phyloP scores from a whole-genome alignment of 1,140 invertebrate genomes.

The Drosophila kohkoa region DNA sequence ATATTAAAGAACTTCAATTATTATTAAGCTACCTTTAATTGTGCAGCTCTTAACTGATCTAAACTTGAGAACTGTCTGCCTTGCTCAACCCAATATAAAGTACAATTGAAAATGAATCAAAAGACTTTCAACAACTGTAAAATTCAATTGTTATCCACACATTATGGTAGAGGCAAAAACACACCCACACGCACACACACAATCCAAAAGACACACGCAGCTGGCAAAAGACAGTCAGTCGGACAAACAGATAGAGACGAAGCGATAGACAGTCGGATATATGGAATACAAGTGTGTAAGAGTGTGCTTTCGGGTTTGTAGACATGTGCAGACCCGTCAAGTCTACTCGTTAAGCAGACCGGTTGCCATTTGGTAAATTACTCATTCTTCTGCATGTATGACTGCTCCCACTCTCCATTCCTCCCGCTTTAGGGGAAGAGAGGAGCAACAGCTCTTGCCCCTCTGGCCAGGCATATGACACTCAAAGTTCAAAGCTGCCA shows the following conservation, averaged over 20 bases:
- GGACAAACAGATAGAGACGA: conserved; percentile 1
- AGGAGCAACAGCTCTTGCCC: conserved; percentile 9
- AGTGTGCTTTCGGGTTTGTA: not conserved
- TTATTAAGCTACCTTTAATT: not conserved
- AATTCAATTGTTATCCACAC: conserved; percentile 38
- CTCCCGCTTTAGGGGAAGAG: not conserved
- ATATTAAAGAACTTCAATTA: no score
- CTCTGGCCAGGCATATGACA: conserved; percentile 48
- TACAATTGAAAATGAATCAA: conserved; percentile 6
- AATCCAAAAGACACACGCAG: conserved; percentile 14
- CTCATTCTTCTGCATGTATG: conserved; percentile 54
- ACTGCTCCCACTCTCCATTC: not conserved
- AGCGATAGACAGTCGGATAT: conserved; percentile 13
- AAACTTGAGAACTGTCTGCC: not conserved
- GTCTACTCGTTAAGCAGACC: conserved; percentile 62
- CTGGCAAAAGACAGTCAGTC: not conserved
- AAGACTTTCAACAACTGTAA: conserved; percentile 20
- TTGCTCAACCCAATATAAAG: not conserved
- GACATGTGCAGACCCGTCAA: conserved; percentile 26
- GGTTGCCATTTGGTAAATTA: conserved; percentile 54
- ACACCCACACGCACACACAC: conserved; percentile 2
- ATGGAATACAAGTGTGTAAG: not conserved
- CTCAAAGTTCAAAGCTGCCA: conserved; percentile 65
- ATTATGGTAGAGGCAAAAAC: conserved; percentile 8
- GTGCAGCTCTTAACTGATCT: not conserved